These are phyloP conservation scores for Siniperca undulata DNA, from an alignment of 2,797 vertebrate genomes.

Conservation along the genomic window DNA sequence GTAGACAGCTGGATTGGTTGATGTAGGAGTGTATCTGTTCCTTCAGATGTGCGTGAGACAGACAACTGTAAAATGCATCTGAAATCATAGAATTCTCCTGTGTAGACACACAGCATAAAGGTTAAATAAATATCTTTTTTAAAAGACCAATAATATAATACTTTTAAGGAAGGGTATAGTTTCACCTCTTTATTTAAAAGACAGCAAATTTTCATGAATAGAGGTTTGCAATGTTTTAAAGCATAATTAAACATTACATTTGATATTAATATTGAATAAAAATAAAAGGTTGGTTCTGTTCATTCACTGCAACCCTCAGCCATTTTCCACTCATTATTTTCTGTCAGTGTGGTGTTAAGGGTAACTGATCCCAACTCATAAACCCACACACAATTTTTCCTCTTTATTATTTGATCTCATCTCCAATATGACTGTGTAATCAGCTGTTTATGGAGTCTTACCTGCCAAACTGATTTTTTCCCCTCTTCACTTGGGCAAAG, in stretches of 20 bases:
- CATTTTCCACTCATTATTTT: slow-evolving; percentile 11
- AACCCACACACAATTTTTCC: background rate
- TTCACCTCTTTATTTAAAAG: background rate
- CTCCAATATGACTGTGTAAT: slow-evolving; percentile 3
- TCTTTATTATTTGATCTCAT: slow-evolving; percentile 6
- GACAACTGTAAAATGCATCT: background rate
- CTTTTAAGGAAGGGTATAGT: background rate
- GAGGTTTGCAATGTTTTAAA: background rate
- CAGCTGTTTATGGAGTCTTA: slow-evolving; percentile 14
- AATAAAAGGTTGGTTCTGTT: background rate
- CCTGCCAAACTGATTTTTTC: background rate
- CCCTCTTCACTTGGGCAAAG: background rate
- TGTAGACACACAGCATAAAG: background rate
- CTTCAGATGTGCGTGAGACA: background rate
- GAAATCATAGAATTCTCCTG: background rate
- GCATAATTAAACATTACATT: background rate
- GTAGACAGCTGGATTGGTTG: background rate
- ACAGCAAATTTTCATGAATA: background rate
- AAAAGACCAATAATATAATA: background rate
- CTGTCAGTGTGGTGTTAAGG: background rate
- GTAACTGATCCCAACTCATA: background rate
- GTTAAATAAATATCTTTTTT: background rate
- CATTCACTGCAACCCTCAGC: background rate
- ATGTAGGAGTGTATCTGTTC: background rate
- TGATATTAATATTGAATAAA: background rate